Evolutionary conservation across 2,113 vertebrate species (phyloP), one percentile per base, ranked within the genome.

Genomic region (Phaethornis superciliosus): DNA sequence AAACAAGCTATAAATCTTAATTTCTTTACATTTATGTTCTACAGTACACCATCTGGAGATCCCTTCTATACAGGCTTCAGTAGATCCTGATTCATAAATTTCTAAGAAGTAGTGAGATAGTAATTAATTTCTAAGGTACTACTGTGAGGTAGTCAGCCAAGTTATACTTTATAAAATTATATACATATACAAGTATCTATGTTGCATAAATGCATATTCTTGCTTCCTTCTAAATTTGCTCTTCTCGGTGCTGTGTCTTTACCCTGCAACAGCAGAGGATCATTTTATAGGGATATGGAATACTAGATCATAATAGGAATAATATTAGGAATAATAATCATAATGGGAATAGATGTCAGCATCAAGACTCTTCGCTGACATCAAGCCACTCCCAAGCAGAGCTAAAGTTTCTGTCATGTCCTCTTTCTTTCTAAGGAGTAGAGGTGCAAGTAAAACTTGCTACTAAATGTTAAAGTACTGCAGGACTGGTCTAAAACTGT

Each of bases 81-180:
- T 84, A 23, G 70, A 24, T 93, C 93, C 54, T 91, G 69, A 76
- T 88, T 95, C 90, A 89, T 83, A 95, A 2, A 10, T 76, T 96
- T 93, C 92, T 85, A 94, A 94, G 85, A 47, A 47, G 21, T 19
- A 47, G 19, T 20, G 19, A 10, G 46, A 47, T 40, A 40, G 40
- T 40, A 40, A 40, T 40, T 40, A 40, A 40, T 40, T 40, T 40
- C 40, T 40, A 40, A 40, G 40, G 88, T 96, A 94, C 40, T 90
- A 93, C 87, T 51, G 40, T 93, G 92, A 85, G 26, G 88, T 62
- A 88, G 63, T 70, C 71, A 93, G 78, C 62, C 69, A 93, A 44
- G 64, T 89, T 84, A 81, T 65, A 75, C 46, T 89, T 78, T 47
- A 84, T 80, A 28, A 89, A 76, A 64, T 44, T 49, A 42, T 33